Percentiles rank a stretch among this genome's conserved stretches.
Evolutionary conservation across 30 jellyfish, hydroid and myxozoan species (phyloP).

Genomic region (Aurelia sp.): DNA sequence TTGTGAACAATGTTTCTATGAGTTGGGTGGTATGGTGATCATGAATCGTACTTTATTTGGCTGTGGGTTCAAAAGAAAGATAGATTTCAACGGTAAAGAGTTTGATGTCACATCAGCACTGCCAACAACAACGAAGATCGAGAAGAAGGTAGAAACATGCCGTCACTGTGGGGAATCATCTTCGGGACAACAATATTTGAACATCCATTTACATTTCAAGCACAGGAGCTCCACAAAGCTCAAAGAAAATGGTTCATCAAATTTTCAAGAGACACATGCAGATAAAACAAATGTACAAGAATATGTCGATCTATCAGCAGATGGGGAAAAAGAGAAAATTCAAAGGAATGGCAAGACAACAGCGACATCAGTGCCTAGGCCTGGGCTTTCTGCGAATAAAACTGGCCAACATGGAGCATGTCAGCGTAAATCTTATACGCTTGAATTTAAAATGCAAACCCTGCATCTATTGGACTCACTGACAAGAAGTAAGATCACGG

Average conservation of each 20-base stretch:
- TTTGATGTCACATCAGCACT: conserved; percentile 41
- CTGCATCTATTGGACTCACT: conserved; percentile 15
- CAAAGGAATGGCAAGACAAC: neutral
- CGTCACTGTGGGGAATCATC: conserved; percentile 27
- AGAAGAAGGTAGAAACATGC: conserved; percentile 35
- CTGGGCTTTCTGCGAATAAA: neutral
- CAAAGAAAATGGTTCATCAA: conserved; percentile 20
- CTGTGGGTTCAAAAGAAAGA: conserved; percentile 42
- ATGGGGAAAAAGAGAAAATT: no score
- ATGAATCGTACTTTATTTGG: conserved; percentile 36
- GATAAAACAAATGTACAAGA: conserved; percentile 10
- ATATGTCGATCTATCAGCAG: conserved; percentile 6
- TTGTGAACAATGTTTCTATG: no score
- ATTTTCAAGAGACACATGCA: conserved; percentile 34
- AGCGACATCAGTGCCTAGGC: neutral
- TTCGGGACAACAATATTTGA: conserved; percentile 21
- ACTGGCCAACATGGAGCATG: conserved; percentile 25
- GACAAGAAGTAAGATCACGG: conserved; percentile 30
- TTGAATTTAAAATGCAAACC: conserved; percentile 40
- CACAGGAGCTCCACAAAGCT: conserved; percentile 3
- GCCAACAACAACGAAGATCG: conserved; percentile 25
- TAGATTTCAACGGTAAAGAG: conserved; percentile 39
- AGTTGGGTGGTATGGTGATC: neutral
- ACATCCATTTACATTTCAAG: conserved; percentile 49
- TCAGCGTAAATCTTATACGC: conserved; percentile 42